Base-by-base conservation (phyloP, 1,140 invertebrate species). In the Manduca sexta region DNA sequence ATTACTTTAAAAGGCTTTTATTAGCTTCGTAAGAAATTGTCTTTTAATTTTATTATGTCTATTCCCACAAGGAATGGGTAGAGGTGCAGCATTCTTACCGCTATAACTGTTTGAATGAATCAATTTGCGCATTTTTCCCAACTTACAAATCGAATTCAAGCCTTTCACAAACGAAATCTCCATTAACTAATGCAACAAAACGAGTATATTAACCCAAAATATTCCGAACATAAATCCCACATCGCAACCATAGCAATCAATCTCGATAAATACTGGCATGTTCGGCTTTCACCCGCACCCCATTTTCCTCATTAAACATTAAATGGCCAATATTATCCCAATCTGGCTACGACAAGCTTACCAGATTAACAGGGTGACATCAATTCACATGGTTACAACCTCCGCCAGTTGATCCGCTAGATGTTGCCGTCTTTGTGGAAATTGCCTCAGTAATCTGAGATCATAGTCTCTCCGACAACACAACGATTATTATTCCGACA, bases 381-480 rank as follows among this genome's bases (percentile, higher is more conserved):
- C 31, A 21, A 48, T 49, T 39, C 41, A 44, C 29, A 18, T 39
- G 16, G 14, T 34, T 34, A 17, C 43, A 17, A 12, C 15, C 41
- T 43, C 14, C 38, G 38, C 3, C 38, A 12, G 17, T 30, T 29
- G 41, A 43, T 43, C 41, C 41, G 41, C 26, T 13, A 15, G 41
- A 30, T 43, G 41, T 43, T 14, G 14, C 12, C 41, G 41, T 43
- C 41, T 43, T 13, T 30, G 41, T 45, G 40, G 45, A 39, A 54
- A 54, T 49, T 49, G 41, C 41, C 17, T 34, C 47, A 45, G 45
- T 54, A 54, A 54, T 48, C 52, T 41, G 34, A 54, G 52, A 54
- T 54, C 52, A 49, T 38, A 33, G 41, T 40, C 41, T 29, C 35
- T 11, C 12, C 45, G 39, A 49, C 45, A 54, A 48, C 39, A 29